These are phyloP conservation scores for Natrix natrix DNA, from an alignment of 2,797 vertebrate genomes.

Conservation along the genomic window DNA sequence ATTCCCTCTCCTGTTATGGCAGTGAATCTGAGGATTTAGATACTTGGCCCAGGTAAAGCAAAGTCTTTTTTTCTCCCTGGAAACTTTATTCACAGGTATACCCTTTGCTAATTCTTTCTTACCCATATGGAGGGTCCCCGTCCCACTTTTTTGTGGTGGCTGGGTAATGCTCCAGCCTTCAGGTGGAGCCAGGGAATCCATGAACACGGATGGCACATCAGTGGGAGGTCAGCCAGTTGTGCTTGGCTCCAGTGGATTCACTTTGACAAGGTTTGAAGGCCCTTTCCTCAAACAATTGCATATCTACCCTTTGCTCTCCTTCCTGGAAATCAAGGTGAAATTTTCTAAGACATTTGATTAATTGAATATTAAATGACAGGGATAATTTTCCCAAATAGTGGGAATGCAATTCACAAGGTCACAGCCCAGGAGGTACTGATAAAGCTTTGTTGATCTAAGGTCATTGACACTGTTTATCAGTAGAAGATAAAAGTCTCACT, in stretches of 20 bases:
- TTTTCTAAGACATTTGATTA: not conserved
- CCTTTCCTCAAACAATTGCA: not conserved
- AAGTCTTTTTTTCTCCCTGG: not conserved
- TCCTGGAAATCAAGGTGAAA: rapidly evolving
- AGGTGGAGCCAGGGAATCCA: not conserved
- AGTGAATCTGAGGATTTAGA: not conserved
- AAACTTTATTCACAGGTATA: not conserved
- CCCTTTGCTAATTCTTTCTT: not conserved
- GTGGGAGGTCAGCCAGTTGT: not conserved
- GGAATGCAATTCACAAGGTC: constrained; percentile 37
- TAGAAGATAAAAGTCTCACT: constrained; percentile 33
- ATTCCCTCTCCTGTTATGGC: not conserved
- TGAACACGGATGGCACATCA: not conserved
- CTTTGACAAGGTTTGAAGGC: not conserved
- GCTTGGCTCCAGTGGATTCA: not conserved
- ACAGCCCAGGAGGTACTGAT: constrained; percentile 36
- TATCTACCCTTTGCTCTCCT: not conserved
- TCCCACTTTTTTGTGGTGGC: not conserved
- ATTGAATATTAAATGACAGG: not conserved
- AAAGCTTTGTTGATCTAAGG: constrained; percentile 26
- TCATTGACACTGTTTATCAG: constrained; percentile 58
- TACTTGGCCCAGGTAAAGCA: not conserved
- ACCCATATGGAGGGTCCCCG: not conserved
- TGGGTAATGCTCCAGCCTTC: not conserved
- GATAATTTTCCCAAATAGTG: constrained; percentile 9